Evolutionary conservation across 2,113 vertebrate species (phyloP), one percentile per base, ranked within the genome.

Genomic region (Cavia porcellus): DNA sequence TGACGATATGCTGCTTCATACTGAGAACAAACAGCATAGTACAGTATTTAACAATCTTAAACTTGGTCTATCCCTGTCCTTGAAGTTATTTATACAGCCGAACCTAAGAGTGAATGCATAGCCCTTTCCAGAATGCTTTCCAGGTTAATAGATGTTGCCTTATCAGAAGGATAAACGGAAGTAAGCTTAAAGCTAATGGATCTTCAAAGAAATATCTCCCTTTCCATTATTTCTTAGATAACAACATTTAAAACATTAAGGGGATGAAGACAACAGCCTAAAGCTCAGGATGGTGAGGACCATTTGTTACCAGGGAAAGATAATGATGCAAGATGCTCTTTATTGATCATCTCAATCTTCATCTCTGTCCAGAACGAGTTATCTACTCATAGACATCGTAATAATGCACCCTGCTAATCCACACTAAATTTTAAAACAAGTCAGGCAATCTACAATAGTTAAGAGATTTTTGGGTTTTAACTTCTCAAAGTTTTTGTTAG

Each of bases 171-270:
- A 87, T 77, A 93, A 64, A 70, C 5, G 38, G 47, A 95, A n/a
- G 24, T 50, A 19, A 86, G 7, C 74, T 77, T 89, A 92, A 95
- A 97, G 75, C 75, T 92, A 97, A 97, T 75, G 45, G 50, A 81
- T 90, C 35, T 84, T 94, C 80, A 93, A 85, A 97, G 96, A 97
- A 72, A 55, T 64, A 68, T 30, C 45, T 68, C 64, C 62, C 30
- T 19, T 68, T 50, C 61, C 62, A 55, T 12, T 70, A 30, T 85
- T 82, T 19, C 62, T 90, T 82, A 89, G 82, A 55, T 74, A 82
- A 93, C 38, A 74, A 42, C 13, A 62, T 79, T 80, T 62, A 93
- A 85, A 79, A 89, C 42, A 77, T 35, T 45, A 70, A 25, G 22
- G 15, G 59, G 45, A 82, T 11, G 42, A 30, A 13, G 42, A 47